Base-by-base conservation (phyloP, 2,113 vertebrate genomes). In the Pontoporia blainvillei region DNA sequence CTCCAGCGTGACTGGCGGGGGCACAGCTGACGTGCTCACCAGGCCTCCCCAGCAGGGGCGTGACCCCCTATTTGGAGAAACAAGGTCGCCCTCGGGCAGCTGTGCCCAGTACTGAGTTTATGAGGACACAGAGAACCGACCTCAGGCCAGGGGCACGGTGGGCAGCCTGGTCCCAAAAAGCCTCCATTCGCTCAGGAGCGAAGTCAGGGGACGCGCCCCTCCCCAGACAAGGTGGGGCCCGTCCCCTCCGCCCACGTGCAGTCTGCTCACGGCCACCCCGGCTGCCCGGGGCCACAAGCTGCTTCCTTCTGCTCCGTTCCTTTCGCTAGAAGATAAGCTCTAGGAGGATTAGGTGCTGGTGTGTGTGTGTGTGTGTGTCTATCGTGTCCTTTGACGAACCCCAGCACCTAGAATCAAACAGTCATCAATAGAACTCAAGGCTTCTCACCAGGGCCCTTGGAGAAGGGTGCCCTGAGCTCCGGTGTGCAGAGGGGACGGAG, bases 341-440 rank as follows among this genome's bases (percentile, higher is more conserved):
- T 15, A 41, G 52, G 21, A 69, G 8, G 78, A 23, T 21, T 46
- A 57, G 39, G 31, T 44, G 5, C n/a, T 1, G 39, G 76, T 13
- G 54, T 3, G 41, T 6, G 41, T 3, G 41, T 1, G 41, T 41
- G 39, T 39, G 39, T 39, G 39, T 39, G 39, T 39, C 49, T 49
- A 13, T 5, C 17, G 3, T 49, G 31, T 11, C 20, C 18, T 34
- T 1, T 2, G 62, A 66, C 0, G 71, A 34, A 18, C 61, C 20
- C 34, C 23, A 7, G 52, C 52, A 52, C 52, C 52, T 17, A 18
- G 52, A 52, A 52, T 17, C 52, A 8, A 6, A 12, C 14, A 71
- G 21, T 9, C 36, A 1, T 11, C 1, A 10, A 2, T 3, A 3
- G 13, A 46, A 29, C 15, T 27, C 36, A 13, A 8, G n/a, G 9